phyloP scores from a whole-genome alignment of 2,113 vertebrate genomes.

The Synodontis membranacea region DNA sequence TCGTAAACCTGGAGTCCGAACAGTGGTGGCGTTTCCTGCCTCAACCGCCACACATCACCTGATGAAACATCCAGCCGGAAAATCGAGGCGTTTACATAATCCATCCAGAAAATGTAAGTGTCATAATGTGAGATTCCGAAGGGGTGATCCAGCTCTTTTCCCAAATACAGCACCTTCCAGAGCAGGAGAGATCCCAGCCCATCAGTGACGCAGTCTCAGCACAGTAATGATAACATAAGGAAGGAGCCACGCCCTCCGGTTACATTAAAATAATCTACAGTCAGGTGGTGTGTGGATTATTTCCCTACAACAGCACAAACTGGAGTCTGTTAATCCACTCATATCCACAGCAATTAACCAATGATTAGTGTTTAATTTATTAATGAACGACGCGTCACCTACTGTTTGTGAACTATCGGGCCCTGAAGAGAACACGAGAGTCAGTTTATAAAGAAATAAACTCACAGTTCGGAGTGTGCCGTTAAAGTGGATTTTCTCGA shows the following conservation, averaged over 20 bases:
- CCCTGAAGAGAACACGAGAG: background rate
- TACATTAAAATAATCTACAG: background rate
- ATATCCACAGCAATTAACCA: too few species aligned
- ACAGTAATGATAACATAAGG: background rate
- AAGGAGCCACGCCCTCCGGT: background rate
- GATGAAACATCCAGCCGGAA: conserved; percentile 80
- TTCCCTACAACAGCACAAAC: too few species aligned
- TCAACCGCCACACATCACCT: conserved; percentile 75
- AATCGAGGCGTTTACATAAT: conserved; percentile 87
- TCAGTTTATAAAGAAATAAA: background rate
- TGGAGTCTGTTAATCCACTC: too few species aligned
- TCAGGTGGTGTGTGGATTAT: background rate
- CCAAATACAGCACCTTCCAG: conserved; percentile 81
- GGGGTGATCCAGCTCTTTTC: conserved; percentile 84
- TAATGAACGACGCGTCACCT: too few species aligned
- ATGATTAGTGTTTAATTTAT: too few species aligned
- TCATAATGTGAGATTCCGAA: conserved; percentile 82
- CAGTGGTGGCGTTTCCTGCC: conserved; percentile 80
- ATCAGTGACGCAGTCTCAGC: background rate
- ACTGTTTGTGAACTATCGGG: too few species aligned
- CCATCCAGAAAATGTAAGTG: conserved; percentile 84
- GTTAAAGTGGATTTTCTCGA: conserved; percentile 85
- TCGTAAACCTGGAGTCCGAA: conserved; percentile 87
- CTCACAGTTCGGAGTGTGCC: conserved; percentile 84
- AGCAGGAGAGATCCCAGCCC: conserved; percentile 20